phyloP scores from a whole-genome alignment of 2,888 invertebrate species.

The Invenusta paracnida region DNA sequence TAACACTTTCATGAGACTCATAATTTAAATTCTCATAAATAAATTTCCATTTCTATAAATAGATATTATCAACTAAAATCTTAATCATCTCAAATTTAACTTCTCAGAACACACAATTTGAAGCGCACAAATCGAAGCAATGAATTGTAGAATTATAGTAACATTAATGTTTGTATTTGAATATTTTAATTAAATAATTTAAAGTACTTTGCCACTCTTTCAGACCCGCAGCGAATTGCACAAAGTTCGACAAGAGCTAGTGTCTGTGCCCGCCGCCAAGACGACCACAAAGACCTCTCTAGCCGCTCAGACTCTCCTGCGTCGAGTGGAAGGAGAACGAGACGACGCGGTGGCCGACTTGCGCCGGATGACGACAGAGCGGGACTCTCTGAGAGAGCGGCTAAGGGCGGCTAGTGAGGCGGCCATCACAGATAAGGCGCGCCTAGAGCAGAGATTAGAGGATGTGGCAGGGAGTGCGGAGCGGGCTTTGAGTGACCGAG shows the following conservation, averaged over 20 bases:
- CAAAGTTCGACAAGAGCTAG: conserved; percentile 53
- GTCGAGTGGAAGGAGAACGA: conserved; percentile 58
- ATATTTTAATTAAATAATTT: too few species aligned
- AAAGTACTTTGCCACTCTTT: too few species aligned
- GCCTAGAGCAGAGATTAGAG: conserved; percentile 57
- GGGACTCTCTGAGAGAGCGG: conserved; percentile 58
- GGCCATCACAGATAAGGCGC: conserved; percentile 56
- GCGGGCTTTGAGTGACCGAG: neutral
- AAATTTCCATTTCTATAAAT: too few species aligned
- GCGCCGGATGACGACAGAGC: conserved; percentile 55
- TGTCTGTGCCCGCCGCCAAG: conserved; percentile 50
- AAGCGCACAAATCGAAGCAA: too few species aligned
- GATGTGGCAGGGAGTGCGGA: conserved; percentile 47
- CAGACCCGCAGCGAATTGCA: conserved; percentile 54
- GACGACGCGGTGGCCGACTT: conserved; percentile 58
- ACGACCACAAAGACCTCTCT: conserved; percentile 58
- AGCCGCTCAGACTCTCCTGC: conserved; percentile 58
- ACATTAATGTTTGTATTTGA: too few species aligned
- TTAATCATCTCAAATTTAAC: too few species aligned
- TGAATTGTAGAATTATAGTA: too few species aligned
- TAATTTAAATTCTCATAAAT: too few species aligned
- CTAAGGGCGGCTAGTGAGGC: conserved; percentile 59
- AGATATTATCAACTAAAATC: too few species aligned
- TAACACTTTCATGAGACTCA: too few species aligned
- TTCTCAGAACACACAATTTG: too few species aligned